phyloP scores from a whole-genome alignment of 2,113 vertebrate genomes.

The Erinaceus europaeus region DNA sequence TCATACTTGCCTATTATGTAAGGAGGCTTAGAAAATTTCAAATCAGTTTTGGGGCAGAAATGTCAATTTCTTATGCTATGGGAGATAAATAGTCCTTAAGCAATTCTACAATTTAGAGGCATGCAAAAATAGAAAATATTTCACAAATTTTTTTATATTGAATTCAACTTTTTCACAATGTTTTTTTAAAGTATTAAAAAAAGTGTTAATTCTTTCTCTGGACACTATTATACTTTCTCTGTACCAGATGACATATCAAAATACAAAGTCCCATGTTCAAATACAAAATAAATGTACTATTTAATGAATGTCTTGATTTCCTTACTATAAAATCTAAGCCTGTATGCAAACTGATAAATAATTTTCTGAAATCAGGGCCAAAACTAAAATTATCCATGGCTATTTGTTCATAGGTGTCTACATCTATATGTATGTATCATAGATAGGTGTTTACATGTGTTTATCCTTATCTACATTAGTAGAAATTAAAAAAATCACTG shows the following conservation, averaged over 20 bases:
- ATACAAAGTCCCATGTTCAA: background rate
- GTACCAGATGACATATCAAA: background rate
- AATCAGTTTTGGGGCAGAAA: background rate
- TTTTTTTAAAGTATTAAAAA: conserved; percentile 9
- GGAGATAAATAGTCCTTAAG: conserved; percentile 9
- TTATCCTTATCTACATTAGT: background rate
- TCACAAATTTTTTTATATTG: background rate
- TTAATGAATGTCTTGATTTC: background rate
- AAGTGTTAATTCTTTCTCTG: background rate
- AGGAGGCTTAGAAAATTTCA: conserved; percentile 6
- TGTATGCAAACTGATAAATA: background rate
- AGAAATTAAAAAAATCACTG: background rate
- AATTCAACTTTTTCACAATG: conserved; percentile 8
- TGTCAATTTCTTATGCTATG: conserved; percentile 16
- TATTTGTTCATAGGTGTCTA: background rate
- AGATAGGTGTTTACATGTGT: background rate
- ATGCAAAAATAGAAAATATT: conserved; percentile 31
- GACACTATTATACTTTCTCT: conserved; percentile 22
- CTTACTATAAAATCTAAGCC: conserved; percentile 29
- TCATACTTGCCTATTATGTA: conserved; percentile 49
- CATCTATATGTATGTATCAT: background rate
- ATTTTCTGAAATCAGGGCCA: conserved; percentile 20
- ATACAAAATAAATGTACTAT: conserved; percentile 22
- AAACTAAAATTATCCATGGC: background rate
- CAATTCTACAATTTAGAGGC: conserved; percentile 34